Percentiles rank a stretch among this genome's conserved stretches.
Evolutionary conservation across 2,888 invertebrate genomes (phyloP).

Genomic region (Mimachlamys varia): DNA sequence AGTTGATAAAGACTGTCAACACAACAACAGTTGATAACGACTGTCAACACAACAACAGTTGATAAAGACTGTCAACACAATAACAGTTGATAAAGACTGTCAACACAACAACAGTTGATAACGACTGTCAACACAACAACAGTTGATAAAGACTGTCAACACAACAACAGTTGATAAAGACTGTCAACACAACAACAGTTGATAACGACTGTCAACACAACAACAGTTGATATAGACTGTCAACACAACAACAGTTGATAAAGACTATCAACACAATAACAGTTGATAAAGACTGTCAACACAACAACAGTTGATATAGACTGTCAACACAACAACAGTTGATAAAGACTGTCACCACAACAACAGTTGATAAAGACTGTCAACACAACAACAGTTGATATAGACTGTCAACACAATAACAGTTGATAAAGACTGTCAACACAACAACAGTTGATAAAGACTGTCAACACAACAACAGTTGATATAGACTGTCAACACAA

Average conservation of each 20-base stretch:
- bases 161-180: constrained; percentile 59
- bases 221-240: constrained; percentile 73
- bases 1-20: constrained; percentile 72
- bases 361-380: constrained; percentile 71
- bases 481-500: constrained; percentile 73
- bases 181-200: constrained; percentile 62
- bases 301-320: constrained; percentile 65
- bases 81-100: constrained; percentile 71
- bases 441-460: constrained; percentile 59
- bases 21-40: too few species aligned
- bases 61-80: constrained; percentile 70
- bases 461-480: constrained; percentile 62
- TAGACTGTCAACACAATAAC: constrained; percentile 69
- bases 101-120: constrained; percentile 45
- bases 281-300: constrained; percentile 72
- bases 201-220: constrained; percentile 70
- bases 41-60: constrained; percentile 62
- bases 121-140: constrained; percentile 65
- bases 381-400: constrained; percentile 45
- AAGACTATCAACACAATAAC: constrained; percentile 66
- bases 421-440: constrained; percentile 72
- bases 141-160: constrained; percentile 72
- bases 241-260: constrained; percentile 45
- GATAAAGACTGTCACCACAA: constrained; percentile 70
- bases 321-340: constrained; percentile 62